Evolutionary conservation across 2,113 vertebrate species (phyloP).

Genomic region (Coregonus clupeaformis): DNA sequence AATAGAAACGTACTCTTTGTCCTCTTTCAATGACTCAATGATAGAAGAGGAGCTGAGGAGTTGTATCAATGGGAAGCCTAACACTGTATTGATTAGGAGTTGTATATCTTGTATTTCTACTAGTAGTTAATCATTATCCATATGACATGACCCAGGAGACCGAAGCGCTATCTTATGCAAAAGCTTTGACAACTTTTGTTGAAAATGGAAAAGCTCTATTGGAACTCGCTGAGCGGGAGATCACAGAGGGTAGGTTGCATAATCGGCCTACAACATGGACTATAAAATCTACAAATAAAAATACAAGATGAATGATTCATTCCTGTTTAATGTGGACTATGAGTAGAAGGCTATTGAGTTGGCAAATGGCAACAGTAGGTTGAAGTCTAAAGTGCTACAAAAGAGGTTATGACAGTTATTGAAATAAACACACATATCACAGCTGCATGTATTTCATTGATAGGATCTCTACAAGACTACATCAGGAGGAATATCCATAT

Average conservation of each 20-base stretch:
- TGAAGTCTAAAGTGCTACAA: no score
- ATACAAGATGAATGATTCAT: no score
- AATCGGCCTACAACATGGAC: no score
- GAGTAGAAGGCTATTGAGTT: no score
- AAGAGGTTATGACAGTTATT: no score
- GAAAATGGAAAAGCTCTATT: slow-evolving; percentile 46
- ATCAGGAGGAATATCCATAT: slow-evolving; percentile 50
- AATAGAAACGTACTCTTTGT: slow-evolving; percentile 17
- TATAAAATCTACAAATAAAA: no score
- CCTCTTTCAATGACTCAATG: slow-evolving; percentile 23
- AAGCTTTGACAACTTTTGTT: slow-evolving; percentile 36
- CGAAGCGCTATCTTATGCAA: background rate
- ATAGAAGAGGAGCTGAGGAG: background rate
- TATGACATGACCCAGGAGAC: no score
- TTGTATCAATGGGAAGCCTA: background rate
- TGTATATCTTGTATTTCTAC: slow-evolving; percentile 4
- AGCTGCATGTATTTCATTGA: background rate
- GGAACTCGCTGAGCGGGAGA: slow-evolving; percentile 39
- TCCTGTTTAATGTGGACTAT: no score
- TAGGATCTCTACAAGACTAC: slow-evolving; percentile 39
- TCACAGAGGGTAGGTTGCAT: slow-evolving; percentile 42
- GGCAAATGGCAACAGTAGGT: no score
- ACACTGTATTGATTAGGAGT: background rate
- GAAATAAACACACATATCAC: no score
- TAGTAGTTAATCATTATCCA: background rate